phyloP scores from a whole-genome alignment of 2,888 invertebrate genomes.

The Torymus tubicola region DNA sequence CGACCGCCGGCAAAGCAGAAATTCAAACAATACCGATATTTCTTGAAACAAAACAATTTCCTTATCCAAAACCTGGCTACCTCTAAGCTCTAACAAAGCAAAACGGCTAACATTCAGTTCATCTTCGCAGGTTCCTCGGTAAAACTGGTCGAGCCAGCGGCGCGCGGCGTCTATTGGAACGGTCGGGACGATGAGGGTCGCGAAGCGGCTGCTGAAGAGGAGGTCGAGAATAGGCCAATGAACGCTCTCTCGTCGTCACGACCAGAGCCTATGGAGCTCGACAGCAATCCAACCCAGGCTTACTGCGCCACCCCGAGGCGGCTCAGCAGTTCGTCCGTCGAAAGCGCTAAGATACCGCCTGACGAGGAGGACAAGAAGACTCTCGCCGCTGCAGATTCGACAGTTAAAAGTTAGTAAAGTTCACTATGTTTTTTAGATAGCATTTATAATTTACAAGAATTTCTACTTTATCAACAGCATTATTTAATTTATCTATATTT shows the following conservation, averaged over 20 bases:
- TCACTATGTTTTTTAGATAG: no score
- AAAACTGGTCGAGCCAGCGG: slow-evolving; percentile 65
- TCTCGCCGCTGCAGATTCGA: slow-evolving; percentile 72
- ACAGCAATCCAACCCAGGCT: slow-evolving; percentile 70
- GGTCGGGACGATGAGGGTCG: slow-evolving; percentile 64
- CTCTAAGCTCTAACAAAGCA: neutral
- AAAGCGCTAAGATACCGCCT: slow-evolving; percentile 72
- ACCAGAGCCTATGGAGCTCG: slow-evolving; percentile 69
- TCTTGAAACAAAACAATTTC: no score
- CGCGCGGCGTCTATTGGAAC: slow-evolving; percentile 67
- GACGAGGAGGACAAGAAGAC: slow-evolving; percentile 72
- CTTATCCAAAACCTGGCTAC: no score
- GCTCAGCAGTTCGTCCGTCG: slow-evolving; percentile 73
- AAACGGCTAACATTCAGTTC: neutral
- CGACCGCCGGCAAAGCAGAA: slow-evolving; percentile 20
- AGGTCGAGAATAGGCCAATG: slow-evolving; percentile 60
- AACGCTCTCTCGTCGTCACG: slow-evolving; percentile 39
- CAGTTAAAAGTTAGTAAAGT: slow-evolving; percentile 63
- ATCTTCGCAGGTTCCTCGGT: slow-evolving; percentile 59
- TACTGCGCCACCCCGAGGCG: slow-evolving; percentile 73
- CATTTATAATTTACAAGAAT: no score
- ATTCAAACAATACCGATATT: neutral
- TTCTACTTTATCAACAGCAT: no score
- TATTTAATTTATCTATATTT: no score
- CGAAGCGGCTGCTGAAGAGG: slow-evolving; percentile 34